phyloP scores from a whole-genome alignment of 2,113 vertebrate genomes.

The Gasterosteus aculeatus region DNA sequence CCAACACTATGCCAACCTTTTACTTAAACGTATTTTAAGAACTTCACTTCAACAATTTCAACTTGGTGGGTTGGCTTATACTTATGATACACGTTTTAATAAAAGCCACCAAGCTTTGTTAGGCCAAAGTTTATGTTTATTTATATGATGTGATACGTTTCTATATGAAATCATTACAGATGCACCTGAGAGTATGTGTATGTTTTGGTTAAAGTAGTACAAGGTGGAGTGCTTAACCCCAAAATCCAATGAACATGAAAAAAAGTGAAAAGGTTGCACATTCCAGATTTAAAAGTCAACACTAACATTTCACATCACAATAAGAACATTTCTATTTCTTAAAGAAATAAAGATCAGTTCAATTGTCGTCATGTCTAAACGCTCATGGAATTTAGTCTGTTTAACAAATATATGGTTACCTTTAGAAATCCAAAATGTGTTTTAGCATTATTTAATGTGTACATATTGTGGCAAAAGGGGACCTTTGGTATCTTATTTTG shows the following conservation, averaged over 20 bases:
- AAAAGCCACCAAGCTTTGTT: not conserved
- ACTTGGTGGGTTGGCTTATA: not conserved
- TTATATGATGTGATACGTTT: slow-evolving; percentile 18
- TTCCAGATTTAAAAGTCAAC: not conserved
- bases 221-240: not conserved
- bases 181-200: not conserved
- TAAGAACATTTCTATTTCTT: not conserved
- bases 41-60: not conserved
- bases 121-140: slow-evolving; percentile 35
- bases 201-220: not conserved
- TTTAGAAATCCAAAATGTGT: not conserved
- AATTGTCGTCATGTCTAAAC: not conserved
- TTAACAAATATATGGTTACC: not conserved
- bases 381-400: not conserved
- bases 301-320: not conserved
- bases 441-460: not conserved
- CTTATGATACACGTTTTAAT: slow-evolving; percentile 1
- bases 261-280: not conserved
- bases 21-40: not conserved
- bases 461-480: not conserved
- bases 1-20: not conserved
- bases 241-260: not conserved
- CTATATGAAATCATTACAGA: not conserved
- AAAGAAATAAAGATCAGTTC: not conserved
- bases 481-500: not conserved